phyloP scores from a whole-genome alignment of 2,888 invertebrate species.

The Eilema depressum region DNA sequence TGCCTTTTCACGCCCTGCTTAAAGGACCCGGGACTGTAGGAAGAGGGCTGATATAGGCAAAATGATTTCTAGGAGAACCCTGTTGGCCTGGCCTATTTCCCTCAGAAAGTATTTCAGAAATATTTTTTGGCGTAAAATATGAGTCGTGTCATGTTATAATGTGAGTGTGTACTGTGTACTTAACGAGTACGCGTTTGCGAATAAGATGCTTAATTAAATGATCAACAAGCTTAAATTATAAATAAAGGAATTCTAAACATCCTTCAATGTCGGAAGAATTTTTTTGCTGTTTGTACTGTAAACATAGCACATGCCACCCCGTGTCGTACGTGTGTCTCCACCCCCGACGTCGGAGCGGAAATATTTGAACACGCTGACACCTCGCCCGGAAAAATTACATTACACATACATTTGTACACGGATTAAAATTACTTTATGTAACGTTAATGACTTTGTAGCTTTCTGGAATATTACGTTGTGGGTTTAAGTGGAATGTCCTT shows the following conservation, averaged over 20 bases:
- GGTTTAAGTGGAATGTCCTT: neutral
- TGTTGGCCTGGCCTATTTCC: too few species aligned
- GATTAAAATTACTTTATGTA: constrained; percentile 4
- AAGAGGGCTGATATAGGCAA: too few species aligned
- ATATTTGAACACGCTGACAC: constrained; percentile 14
- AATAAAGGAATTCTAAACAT: too few species aligned
- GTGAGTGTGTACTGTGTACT: too few species aligned
- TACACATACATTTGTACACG: constrained; percentile 8
- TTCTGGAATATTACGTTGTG: neutral
- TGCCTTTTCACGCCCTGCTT: too few species aligned
- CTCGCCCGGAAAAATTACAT: constrained; percentile 10
- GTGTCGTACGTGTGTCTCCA: neutral
- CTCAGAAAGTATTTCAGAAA: too few species aligned
- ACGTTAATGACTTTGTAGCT: constrained; percentile 7
- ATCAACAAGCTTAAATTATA: neutral
- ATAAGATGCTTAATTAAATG: neutral
- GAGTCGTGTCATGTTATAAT: too few species aligned
- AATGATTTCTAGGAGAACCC: too few species aligned
- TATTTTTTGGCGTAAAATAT: too few species aligned
- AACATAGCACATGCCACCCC: constrained; percentile 5
- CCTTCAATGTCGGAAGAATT: too few species aligned
- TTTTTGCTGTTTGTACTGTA: constrained; percentile 5
- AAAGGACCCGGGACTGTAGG: too few species aligned
- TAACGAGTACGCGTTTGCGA: too few species aligned
- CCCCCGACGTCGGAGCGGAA: constrained; percentile 5